These are phyloP conservation scores for Oncorhynchus kisutch DNA, from an alignment of 2,113 vertebrate genomes.

Conservation along the genomic window DNA sequence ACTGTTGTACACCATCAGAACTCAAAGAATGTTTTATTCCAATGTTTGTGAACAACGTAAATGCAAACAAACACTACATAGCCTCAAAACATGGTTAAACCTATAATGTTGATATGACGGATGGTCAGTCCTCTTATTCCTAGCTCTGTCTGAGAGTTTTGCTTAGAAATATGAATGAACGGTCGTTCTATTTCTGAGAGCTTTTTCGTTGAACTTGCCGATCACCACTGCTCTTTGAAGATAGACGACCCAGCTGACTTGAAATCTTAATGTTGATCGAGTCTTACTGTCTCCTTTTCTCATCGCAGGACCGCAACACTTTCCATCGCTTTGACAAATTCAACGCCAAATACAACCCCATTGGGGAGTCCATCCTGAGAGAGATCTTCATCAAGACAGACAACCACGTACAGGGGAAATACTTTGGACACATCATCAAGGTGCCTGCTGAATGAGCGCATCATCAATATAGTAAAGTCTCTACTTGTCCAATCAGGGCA, in stretches of 20 bases:
- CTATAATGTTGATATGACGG: too few relatives aligned
- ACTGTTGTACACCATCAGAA: too few relatives aligned
- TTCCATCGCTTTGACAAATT: slow-evolving; percentile 99
- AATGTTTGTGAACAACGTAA: too few relatives aligned
- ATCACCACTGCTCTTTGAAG: background rate
- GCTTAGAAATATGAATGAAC: too few relatives aligned
- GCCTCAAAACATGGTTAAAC: too few relatives aligned
- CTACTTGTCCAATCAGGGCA: background rate
- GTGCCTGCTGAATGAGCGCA: slow-evolving; percentile 34
- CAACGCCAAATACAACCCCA: slow-evolving; percentile 97
- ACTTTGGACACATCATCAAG: slow-evolving; percentile 97
- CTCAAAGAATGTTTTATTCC: too few relatives aligned
- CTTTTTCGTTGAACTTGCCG: background rate
- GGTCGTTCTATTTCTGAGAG: background rate
- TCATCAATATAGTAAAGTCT: background rate
- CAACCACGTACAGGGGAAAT: slow-evolving; percentile 91
- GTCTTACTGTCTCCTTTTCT: background rate
- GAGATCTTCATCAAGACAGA: slow-evolving; percentile 99
- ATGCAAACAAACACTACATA: too few relatives aligned
- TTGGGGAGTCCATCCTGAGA: slow-evolving; percentile 92
- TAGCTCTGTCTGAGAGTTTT: too few relatives aligned
- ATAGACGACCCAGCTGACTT: background rate
- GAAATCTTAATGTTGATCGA: background rate
- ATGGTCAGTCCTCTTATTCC: too few relatives aligned
- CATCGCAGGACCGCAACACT: slow-evolving; percentile 90